Evolutionary conservation across 2,888 invertebrate species (phyloP), one percentile per base, ranked within the genome.

Genomic region (Nymphalis polychloros): DNA sequence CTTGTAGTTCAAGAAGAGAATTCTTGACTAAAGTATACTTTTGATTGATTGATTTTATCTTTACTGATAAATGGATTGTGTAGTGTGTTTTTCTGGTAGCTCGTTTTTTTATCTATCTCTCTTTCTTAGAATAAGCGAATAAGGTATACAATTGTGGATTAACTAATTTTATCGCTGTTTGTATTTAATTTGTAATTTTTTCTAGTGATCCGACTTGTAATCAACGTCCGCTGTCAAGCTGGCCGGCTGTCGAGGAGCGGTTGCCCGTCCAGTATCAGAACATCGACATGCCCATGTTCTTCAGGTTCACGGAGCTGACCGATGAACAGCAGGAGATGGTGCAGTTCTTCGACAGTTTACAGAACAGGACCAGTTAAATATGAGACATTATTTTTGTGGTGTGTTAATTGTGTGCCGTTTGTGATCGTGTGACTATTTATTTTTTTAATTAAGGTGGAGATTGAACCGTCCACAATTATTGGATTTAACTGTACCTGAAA

Each of bases 201-300:
- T 85, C 1, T 79, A 89, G 89, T 55, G 75, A 83, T 23, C 89
- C 88, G 31, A 78, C 79, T 10, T 82, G 81, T 72, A 74, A 75
- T n/a, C 69, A 72, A 7, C 59, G 76, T 57, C 68, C 73, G 5
- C 64, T 75, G 4, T 68, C 66, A 6, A 61, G 49, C 2, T 89
- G 87, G 89, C 81, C 81, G n/a, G 71, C 83, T 2, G 77, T 78
- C 49, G 73, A 71, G 27, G 53, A 72, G 5, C 67, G 73, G 17
- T 64, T 79, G 8, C 59, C 63, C 41, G 65, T 72, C 1, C 70
- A 72, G 57, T 85, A 84, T 73, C 82, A 85, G 71, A 80, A 83
- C 53, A 82, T 90, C 31, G 74, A 73, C 19, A 75, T 67, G 35
- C 81, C 84, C 13, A 35, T 66, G 41, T 53, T 59, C 63, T 78